A percentile compares a stretch with the other conserved stretches of the same genome.
These are phyloP conservation scores for Stylophora pistillata DNA, from an alignment of 64 coral and sea anemone genomes.

Conservation along the genomic window DNA sequence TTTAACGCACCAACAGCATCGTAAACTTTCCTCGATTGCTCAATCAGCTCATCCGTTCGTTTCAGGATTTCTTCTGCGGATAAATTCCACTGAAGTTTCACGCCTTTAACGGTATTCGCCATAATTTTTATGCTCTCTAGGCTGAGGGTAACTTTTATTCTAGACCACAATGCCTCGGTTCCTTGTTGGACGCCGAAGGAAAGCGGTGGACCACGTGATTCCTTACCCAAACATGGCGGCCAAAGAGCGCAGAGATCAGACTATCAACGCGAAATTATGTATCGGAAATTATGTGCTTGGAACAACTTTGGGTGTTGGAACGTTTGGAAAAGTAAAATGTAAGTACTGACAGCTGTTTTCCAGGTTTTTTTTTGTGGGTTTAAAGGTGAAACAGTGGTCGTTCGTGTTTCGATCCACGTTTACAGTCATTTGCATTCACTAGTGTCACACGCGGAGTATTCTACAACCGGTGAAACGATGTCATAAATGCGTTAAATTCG, in stretches of 20 bases:
- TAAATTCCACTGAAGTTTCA: conserved; percentile 76
- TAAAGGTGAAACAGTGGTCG: background rate
- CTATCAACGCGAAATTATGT: conserved; percentile 43
- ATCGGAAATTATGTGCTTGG: conserved; percentile 96
- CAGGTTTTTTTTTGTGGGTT: too few species aligned
- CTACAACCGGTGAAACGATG: too few species aligned
- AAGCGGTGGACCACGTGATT: background rate
- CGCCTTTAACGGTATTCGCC: conserved; percentile 44
- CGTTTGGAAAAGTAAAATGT: conserved; percentile 99
- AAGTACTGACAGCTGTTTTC: conserved; percentile 19
- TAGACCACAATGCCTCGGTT: conserved; percentile 46
- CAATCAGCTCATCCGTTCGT: conserved; percentile 72
- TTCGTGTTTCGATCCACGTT: conserved; percentile 11
- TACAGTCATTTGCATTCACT: background rate
- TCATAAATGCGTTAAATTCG: too few species aligned
- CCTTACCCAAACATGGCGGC: conserved; percentile 26
- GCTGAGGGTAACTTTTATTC: background rate
- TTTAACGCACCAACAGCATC: conserved; percentile 73
- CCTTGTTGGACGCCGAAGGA: background rate
- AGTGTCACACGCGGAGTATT: too few species aligned
- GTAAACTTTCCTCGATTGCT: conserved; percentile 71
- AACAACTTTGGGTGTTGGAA: conserved; percentile 85
- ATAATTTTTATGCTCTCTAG: conserved; percentile 23
- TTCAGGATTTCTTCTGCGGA: conserved; percentile 84
- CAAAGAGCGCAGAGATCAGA: conserved; percentile 3